Evolutionary conservation across 2,113 vertebrate genomes (phyloP).

Genomic region (Raphicerus campestris): DNA sequence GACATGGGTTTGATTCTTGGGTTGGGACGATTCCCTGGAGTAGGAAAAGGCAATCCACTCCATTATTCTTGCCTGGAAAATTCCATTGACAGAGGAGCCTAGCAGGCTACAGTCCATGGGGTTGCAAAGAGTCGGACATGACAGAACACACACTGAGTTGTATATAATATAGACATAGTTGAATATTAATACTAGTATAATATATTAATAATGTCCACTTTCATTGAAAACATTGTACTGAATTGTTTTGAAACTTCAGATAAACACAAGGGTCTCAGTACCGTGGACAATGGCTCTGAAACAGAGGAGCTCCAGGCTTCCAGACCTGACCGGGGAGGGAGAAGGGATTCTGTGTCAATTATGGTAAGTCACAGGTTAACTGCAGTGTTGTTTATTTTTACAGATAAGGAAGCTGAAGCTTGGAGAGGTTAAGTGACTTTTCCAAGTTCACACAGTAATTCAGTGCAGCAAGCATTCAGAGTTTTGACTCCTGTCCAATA

Average conservation of each 20-base stretch:
- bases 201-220: neutral
- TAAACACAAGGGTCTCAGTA: neutral
- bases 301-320: neutral
- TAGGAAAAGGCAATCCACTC: neutral
- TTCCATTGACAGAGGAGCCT: neutral
- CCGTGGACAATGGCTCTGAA: neutral
- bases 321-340: neutral
- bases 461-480: constrained; percentile 11
- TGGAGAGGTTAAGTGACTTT: constrained; percentile 49
- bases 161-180: neutral
- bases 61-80: neutral
- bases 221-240: neutral
- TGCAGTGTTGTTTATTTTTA: neutral
- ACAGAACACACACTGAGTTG: neutral
- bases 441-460: constrained; percentile 31
- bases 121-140: neutral
- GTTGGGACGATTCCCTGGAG: neutral
- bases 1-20: neutral
- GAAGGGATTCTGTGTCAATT: neutral
- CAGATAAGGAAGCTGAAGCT: constrained; percentile 42
- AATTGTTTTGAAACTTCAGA: constrained; percentile 12
- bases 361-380: neutral
- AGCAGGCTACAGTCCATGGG: neutral
- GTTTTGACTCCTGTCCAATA: constrained; percentile 4
- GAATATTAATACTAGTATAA: neutral